phyloP scores from a whole-genome alignment of 2,797 vertebrate genomes.

The Pampus argenteus region DNA sequence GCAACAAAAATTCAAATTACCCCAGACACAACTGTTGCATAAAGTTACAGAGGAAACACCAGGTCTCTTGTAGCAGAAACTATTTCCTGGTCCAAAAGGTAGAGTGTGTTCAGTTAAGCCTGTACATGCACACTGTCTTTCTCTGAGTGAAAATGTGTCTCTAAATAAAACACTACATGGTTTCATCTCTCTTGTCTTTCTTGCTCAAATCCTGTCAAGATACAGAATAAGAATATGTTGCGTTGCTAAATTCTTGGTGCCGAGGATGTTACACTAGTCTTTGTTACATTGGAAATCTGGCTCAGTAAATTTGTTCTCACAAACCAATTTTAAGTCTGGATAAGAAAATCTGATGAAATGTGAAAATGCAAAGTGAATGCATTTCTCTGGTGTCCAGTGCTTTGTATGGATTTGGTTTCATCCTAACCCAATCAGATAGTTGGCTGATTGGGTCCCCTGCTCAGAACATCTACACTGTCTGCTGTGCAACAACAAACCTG shows the following conservation, averaged over 20 bases:
- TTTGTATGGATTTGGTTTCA: slow-evolving; percentile 42
- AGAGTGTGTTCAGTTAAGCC: neutral
- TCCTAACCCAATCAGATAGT: slow-evolving; percentile 37
- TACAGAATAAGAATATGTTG: neutral
- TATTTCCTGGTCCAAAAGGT: slow-evolving; percentile 6
- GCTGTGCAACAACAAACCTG: slow-evolving; percentile 38
- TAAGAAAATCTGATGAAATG: neutral
- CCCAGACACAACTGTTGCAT: neutral
- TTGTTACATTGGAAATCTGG: neutral
- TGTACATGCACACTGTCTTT: neutral
- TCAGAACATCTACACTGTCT: slow-evolving; percentile 2
- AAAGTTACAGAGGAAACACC: neutral
- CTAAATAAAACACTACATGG: neutral
- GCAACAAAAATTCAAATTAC: slow-evolving; percentile 2
- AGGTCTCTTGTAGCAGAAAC: neutral
- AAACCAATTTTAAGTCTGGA: slow-evolving; percentile 16
- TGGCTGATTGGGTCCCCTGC: neutral
- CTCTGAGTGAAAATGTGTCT: neutral
- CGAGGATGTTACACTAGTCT: neutral
- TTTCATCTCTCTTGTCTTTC: neutral
- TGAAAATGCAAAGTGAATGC: slow-evolving; percentile 4
- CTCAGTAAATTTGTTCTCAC: neutral
- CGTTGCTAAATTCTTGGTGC: neutral
- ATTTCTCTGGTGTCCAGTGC: slow-evolving; percentile 16
- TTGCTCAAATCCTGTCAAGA: neutral